Percentiles rank a stretch among this genome's conserved stretches.
These are phyloP conservation scores for Rhodophaea formosa DNA, from an alignment of 2,888 invertebrate species.

Conservation along the genomic window DNA sequence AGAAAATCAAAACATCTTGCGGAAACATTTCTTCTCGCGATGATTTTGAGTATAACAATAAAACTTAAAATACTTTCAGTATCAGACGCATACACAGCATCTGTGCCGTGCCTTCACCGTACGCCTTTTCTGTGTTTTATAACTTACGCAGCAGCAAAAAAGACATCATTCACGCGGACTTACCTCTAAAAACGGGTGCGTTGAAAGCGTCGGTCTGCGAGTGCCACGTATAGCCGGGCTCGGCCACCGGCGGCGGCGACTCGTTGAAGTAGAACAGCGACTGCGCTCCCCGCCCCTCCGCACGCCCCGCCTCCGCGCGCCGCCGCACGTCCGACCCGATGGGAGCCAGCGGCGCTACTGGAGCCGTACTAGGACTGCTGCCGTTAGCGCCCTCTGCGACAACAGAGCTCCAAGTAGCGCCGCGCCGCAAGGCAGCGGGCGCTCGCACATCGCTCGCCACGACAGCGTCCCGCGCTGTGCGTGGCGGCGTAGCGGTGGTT, in stretches of 20 bases:
- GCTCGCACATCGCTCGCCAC: constrained; percentile 31
- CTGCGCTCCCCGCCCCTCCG: constrained; percentile 47
- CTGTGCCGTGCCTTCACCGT: too few species aligned
- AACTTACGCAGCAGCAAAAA: too few species aligned
- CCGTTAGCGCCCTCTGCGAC: constrained; percentile 42
- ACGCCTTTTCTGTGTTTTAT: too few species aligned
- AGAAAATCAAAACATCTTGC: too few species aligned
- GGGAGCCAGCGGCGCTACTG: constrained; percentile 50
- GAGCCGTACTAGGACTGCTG: constrained; percentile 14
- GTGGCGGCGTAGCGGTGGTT: constrained; percentile 28
- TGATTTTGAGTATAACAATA: too few species aligned
- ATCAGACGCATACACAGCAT: too few species aligned
- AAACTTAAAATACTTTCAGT: too few species aligned
- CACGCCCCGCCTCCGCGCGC: constrained; percentile 47
- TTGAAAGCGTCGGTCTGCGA: not conserved
- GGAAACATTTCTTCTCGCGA: too few species aligned
- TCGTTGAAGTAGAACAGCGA: constrained; percentile 79
- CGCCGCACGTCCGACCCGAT: constrained; percentile 64
- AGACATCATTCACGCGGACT: too few species aligned
- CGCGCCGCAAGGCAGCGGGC: constrained; percentile 49
- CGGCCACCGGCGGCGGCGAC: constrained; percentile 60
- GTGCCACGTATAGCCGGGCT: constrained; percentile 26
- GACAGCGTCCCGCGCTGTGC: constrained; percentile 24
- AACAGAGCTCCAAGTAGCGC: constrained; percentile 63
- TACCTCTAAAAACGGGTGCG: constrained; percentile 31